Base-by-base conservation (phyloP, 2,888 invertebrate genomes). In the Petrolisthes manimaculis region DNA sequence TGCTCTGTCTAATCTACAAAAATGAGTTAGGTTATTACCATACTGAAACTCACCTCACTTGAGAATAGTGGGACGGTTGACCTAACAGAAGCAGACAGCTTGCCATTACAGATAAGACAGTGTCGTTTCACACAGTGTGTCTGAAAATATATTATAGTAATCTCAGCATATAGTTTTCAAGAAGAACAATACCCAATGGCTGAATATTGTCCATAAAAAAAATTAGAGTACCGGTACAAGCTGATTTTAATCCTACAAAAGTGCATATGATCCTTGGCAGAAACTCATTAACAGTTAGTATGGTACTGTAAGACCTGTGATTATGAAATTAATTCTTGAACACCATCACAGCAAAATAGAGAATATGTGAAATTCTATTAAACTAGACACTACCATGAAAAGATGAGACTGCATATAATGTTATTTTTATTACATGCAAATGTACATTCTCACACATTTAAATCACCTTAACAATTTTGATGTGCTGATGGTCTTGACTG, bases 21-120 rank as follows among this genome's bases (percentile, higher is more conserved):
- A 12, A 61, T 18, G 18, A 61, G 9, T 18, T 61, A 9, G 18
- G 61, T 61, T 61, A 61, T 18, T 61, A 61, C 61, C 61, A 78
- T 8, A 6, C 8, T 51, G 24, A 5, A 78, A 21, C 88, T 88
- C 53, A 88, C 88, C 88, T 84, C 56, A 37, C 74, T 79, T 18
- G 79, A n/a, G 56, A 88, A 88, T 6, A 88, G 37, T 24, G 84
- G 21, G 24, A 84, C 67, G 51, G 88, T 74, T 55, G 88, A 79
- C 75, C 88, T 78, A 12, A 81, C 37, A 55, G 88, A 88, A 37
- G 84, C 55, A 37, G 84, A 88, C 2, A 88, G 80, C 53, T 84
- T 88, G 79, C 55, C 84, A 84, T 84, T 88, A 54, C 88, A 88
- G 61, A 88, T 61, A 24, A 88, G 71, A 61, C 88, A 88, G 80